Evolutionary conservation across 92 coral and sea anemone species (phyloP), one percentile per base, ranked within the genome.

Genomic region (Epizoanthus scotinus): DNA sequence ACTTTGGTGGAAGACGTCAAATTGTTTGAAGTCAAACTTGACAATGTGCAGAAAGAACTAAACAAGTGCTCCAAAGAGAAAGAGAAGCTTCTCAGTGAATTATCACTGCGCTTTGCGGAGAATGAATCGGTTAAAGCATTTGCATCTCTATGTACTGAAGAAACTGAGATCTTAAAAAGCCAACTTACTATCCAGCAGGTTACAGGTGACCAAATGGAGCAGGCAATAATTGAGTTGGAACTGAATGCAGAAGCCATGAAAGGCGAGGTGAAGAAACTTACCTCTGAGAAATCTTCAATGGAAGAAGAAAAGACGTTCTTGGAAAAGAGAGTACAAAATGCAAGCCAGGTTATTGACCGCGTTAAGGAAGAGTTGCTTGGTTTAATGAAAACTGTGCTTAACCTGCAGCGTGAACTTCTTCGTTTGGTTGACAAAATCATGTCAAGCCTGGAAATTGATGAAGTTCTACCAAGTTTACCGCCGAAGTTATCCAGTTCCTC

Each of bases 281-380:
- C 90, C 67, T 88, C 77, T 1, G 96, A 95, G 63, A 84, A 88
- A 47, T 71, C 87, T 8, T 89, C 86, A 42, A 86, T 93, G 34
- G 91, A 89, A 47, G 98, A 94, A 22, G 92, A 89, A 60, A 95
- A 87, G 44, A 84, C 84, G 61, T 82, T 88, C 20, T 65, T 96
- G 62, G 90, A 89, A 61, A 89, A 88, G 47, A 83, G 89, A 70
- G 88, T 96, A 57, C 82, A 85, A 20, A 94, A 85, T 34, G 90
- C 95, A 3, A 90, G 92, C 53, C 86, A 87, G 24, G 96, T 89
- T 5, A 88, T 91, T 1, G 94, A 91, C 56, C 88, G 91, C 20
- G 86, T 90, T 10, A 94, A 93, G 79, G 90, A 89, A 53, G 99
- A 96, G 63, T 80, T 93, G 40, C 82, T 93, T n/a, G 92, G 90